Evolutionary conservation across 2,797 vertebrate species (phyloP), one percentile per base, ranked within the genome.

Genomic region (Scolopax bukidnonensis): DNA sequence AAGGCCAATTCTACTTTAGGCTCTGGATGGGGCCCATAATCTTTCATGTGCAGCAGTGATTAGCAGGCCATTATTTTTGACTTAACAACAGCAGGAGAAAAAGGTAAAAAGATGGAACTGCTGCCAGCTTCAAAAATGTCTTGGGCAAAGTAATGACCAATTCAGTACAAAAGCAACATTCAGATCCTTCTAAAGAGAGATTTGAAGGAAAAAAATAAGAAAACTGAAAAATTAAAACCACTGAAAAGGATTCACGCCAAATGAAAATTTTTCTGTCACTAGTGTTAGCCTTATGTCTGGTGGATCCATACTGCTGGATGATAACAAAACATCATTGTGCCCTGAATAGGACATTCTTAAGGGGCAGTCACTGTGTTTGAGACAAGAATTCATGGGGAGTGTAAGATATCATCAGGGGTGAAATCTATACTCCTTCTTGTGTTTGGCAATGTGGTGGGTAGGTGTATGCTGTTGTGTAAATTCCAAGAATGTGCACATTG

Each of bases 11-110:
- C 88, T 87, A 15, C 51, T 87, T 59, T 36, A 88, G 60, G 27
- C 38, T 90, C 27, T 83, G 48, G 4, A 60, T 57, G n/a, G 21
- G 19, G 24, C 19, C 32, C 30, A 21, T 67, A 51, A 71, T 74
- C 43, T 84, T 91, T 90, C 63, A 56, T 60, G 28, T 71, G 68
- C 80, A 88, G 17, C 33, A 38, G 9, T 60, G 74, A 93, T 45
- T 86, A 87, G 40, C 51, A 93, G 60, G 16, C 51, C 24, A 27
- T 90, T 91, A 83, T 76, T 86, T 87, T 92, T 94, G 11, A 78
- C n/a, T 91, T 43, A 43, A 43, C 41, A 41, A 41, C 41, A 43
- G 41, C 41, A 43, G 41, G 41, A 43, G 41, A 43, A 16, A 43
- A 43, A 43, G 41, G 41, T 43, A 43, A 68, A 68, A 56, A 75